Percentiles rank a stretch among this genome's conserved stretches.
Conservation (phyloP, 1,140 invertebrate species). For the Rhopalosiphum maidis region DNA sequence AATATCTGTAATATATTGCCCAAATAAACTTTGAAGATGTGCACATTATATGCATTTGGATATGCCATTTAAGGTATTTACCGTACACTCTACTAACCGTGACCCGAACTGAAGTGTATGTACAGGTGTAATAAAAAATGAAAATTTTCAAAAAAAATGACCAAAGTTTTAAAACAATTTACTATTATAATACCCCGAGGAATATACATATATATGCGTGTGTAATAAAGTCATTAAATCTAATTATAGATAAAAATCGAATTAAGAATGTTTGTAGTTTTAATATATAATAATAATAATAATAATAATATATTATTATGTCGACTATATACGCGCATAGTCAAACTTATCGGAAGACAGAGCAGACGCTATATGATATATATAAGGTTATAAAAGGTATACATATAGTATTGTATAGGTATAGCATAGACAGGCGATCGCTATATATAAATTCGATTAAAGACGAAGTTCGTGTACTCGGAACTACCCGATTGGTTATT, state of each 20-base stretch:
- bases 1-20: not conserved
- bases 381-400: too few relatives aligned
- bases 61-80: conserved; percentile 28
- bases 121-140: not conserved
- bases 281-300: not conserved
- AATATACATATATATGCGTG: not conserved
- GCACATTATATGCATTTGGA: conserved; percentile 28
- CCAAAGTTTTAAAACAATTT: not conserved
- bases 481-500: conserved; percentile 39
- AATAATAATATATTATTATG: not conserved
- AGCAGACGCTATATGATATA: not conserved
- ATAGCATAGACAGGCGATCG: not conserved
- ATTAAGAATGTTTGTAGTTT: not conserved
- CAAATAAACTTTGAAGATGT: conserved; percentile 38
- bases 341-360: not conserved
- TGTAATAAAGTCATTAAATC: not conserved
- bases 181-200: not conserved
- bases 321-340: not conserved
- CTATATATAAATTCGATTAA: conserved; percentile 34
- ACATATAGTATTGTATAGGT: not conserved
- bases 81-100: not conserved
- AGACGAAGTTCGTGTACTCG: not conserved
- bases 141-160: not conserved
- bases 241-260: conserved; percentile 26
- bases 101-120: not conserved